Percentiles rank a stretch among this genome's conserved stretches.
These are phyloP conservation scores for Perodicticus potto DNA, from an alignment of 2,797 vertebrate species.

Conservation along the genomic window DNA sequence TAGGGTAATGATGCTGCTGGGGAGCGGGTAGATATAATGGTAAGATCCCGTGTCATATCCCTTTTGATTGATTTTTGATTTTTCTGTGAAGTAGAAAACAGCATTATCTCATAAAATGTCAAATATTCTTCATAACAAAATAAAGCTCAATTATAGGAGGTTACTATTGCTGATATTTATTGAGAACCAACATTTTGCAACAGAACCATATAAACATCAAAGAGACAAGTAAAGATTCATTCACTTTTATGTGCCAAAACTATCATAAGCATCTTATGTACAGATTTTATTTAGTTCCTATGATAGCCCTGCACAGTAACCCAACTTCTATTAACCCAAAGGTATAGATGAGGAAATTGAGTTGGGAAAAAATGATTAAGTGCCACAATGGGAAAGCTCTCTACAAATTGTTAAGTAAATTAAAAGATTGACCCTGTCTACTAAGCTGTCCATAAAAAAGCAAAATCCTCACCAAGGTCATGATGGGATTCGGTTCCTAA, in stretches of 20 bases:
- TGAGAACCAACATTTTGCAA: background rate
- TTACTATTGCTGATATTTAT: background rate
- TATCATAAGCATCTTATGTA: background rate
- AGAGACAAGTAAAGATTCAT: background rate
- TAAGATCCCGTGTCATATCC: background rate
- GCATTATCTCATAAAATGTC: conserved; percentile 13
- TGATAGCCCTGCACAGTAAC: conserved; percentile 13
- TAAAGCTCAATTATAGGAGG: background rate
- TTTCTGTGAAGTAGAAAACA: background rate
- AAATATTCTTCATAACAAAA: conserved; percentile 56
- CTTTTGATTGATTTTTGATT: conserved; percentile 20
- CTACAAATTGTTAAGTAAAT: conserved; percentile 66
- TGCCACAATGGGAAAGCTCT: conserved; percentile 29
- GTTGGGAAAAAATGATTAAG: conserved; percentile 29
- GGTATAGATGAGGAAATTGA: conserved; percentile 37
- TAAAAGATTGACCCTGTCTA: conserved; percentile 57
- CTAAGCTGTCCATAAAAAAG: conserved; percentile 61
- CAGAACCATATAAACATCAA: background rate
- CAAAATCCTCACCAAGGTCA: conserved; percentile 63
- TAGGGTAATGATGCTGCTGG: background rate
- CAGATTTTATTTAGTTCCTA: conserved; percentile 29
- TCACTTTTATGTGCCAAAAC: background rate
- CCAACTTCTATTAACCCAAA: background rate
- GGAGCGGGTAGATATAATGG: background rate
- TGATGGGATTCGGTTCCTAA: conserved; percentile 43